Evolutionary conservation across 2,113 vertebrate genomes (phyloP).

Genomic region (Rana temporaria): DNA sequence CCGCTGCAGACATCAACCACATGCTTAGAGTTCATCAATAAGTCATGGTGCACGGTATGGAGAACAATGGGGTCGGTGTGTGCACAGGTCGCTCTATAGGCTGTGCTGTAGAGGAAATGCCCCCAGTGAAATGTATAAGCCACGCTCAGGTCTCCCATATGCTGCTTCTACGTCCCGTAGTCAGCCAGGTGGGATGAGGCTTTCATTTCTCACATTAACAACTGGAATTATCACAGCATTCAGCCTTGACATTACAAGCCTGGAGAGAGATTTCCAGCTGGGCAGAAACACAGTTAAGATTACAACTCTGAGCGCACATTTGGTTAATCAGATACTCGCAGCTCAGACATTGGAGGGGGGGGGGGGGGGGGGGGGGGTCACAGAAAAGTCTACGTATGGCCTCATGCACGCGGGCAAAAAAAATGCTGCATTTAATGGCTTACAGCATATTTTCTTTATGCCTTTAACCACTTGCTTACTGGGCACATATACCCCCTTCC

Average conservation of each 20-base stretch:
- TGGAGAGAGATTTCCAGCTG: slow-evolving; percentile 36
- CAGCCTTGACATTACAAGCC: slow-evolving; percentile 24
- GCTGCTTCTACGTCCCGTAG: background rate
- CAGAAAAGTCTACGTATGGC: background rate
- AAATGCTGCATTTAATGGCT: too few species aligned
- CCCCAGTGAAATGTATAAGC: slow-evolving; percentile 36
- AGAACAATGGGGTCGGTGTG: slow-evolving; percentile 29
- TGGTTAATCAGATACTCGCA: background rate
- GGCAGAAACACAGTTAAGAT: slow-evolving; percentile 48
- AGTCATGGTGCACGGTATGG: slow-evolving; percentile 36
- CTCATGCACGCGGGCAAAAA: background rate
- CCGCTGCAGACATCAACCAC: slow-evolving; percentile 12
- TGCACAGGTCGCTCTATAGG: background rate
- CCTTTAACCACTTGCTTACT: too few species aligned
- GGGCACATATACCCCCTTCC: too few species aligned
- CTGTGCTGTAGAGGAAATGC: slow-evolving; percentile 17
- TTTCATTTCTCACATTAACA: slow-evolving; percentile 54
- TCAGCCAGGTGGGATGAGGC: slow-evolving; percentile 45
- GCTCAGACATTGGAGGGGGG: background rate
- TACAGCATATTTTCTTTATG: too few species aligned
- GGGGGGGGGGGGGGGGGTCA: background rate
- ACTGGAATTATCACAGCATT: slow-evolving; percentile 17
- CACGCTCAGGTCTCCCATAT: background rate
- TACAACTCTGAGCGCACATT: slow-evolving; percentile 24
- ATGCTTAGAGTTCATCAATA: slow-evolving; percentile 37